Evolutionary conservation across 2,797 vertebrate species (phyloP).

Genomic region (Nyctibius grandis): DNA sequence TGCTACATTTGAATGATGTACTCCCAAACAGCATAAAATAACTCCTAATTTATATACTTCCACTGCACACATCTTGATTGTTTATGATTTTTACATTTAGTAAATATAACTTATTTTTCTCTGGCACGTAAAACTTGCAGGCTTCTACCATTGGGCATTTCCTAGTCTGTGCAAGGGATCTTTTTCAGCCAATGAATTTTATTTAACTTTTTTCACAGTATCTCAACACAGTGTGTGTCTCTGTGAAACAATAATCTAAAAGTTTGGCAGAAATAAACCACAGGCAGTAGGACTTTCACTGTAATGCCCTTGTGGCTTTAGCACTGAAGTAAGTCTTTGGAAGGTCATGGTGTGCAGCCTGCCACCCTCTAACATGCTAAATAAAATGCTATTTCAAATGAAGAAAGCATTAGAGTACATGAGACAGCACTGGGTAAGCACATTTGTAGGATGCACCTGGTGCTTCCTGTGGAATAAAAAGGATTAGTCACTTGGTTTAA

Average conservation of each 20-base stretch:
- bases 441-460: slow-evolving; percentile 50
- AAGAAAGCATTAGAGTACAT: background rate
- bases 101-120: background rate
- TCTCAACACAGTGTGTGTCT: background rate
- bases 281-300: background rate
- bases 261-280: background rate
- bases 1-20: background rate
- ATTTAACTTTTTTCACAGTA: background rate
- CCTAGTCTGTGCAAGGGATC: background rate
- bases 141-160: background rate
- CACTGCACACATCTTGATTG: background rate
- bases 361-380: background rate
- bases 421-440: background rate
- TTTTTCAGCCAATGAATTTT: background rate
- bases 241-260: background rate
- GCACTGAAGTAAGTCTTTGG: background rate
- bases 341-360: background rate
- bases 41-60: background rate
- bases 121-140: background rate
- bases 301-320: background rate
- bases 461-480: slow-evolving; percentile 53
- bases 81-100: background rate
- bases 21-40: background rate
- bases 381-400: slow-evolving; percentile 1
- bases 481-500: slow-evolving; percentile 60